Base-by-base conservation (phyloP, 2,113 vertebrate species). In the Clarias magur region DNA sequence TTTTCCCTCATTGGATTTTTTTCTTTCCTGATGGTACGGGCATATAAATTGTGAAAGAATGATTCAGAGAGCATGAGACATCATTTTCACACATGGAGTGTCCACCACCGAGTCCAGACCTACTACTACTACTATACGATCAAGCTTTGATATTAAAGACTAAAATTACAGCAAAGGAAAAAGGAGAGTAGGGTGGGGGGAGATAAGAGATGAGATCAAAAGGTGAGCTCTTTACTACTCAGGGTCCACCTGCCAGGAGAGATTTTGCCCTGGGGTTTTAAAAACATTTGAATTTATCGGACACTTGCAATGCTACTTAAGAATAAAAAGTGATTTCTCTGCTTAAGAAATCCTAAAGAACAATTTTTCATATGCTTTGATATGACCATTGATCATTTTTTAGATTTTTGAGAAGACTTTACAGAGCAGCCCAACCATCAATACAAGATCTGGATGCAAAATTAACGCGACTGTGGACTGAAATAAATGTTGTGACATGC, bases 91-190 rank as follows among this genome's bases (percentile, higher is more conserved):
- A 48, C 48, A 48, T 48, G 48, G 7, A 48, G 7, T 48, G 48
- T 48, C 48, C 48, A 48, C 6, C 48, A 48, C 48, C 7, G 48
- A 48, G 48, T 48, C 48, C 48, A 48, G 48, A 48, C 48, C 48
- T 48, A 48, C 42, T 38, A 42, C 4, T 42, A 60, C 48, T 54
- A 59, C 48, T 48, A 48, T 48, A 48, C 67, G 82, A 19, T 34
- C 11, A n/a, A 68, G 70, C 83, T 82, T 54, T 42, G 21, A 73
- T 12, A 82, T 83, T 80, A 88, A 82, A 68, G 57, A 88, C 83
- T 73, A 67, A 38, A 68, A 87, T 79, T 81, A 87, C 83, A 76
- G n/a, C 63, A 38, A 16, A 73, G 62, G 25, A 54, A 63, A 68
- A 82, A 73, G 38, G 21, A 84, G 60, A 79, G 72, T 54, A 34